These are phyloP conservation scores for Atractosteus spatula DNA, from an alignment of 2,113 vertebrate genomes.

Conservation along the genomic window DNA sequence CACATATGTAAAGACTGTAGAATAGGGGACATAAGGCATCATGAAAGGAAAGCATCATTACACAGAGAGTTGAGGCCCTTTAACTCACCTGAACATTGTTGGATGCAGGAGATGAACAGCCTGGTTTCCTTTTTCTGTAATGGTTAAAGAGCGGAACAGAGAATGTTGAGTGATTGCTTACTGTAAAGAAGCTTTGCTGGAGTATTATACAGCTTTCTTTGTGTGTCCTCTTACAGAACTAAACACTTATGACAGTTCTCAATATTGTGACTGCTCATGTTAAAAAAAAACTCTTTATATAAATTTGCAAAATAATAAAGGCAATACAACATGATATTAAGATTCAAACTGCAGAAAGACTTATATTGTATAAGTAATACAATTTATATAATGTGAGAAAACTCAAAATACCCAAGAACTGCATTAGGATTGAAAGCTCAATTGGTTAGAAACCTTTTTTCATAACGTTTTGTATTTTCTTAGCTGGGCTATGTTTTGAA, in stretches of 20 bases:
- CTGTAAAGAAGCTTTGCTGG: neutral
- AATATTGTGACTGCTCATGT: conserved; percentile 23
- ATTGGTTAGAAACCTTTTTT: too few species aligned
- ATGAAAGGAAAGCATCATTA: conserved; percentile 74
- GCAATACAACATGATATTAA: too few species aligned
- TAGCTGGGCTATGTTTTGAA: too few species aligned
- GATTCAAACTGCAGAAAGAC: too few species aligned
- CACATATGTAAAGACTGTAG: conserved; percentile 79
- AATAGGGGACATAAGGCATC: conserved; percentile 71
- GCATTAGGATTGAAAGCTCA: too few species aligned
- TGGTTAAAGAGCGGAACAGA: neutral
- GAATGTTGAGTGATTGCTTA: neutral
- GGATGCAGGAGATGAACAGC: neutral
- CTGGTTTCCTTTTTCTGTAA: neutral
- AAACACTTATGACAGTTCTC: neutral
- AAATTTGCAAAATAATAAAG: too few species aligned
- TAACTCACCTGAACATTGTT: conserved; percentile 44
- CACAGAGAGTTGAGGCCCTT: conserved; percentile 44
- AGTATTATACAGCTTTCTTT: neutral
- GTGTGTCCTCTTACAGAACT: too few species aligned
- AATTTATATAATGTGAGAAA: too few species aligned
- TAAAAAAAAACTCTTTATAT: too few species aligned
- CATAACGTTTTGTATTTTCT: too few species aligned
- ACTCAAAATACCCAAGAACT: too few species aligned
- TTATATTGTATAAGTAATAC: too few species aligned